Evolutionary conservation across 2,888 invertebrate species (phyloP).

Genomic region (Troides helena): DNA sequence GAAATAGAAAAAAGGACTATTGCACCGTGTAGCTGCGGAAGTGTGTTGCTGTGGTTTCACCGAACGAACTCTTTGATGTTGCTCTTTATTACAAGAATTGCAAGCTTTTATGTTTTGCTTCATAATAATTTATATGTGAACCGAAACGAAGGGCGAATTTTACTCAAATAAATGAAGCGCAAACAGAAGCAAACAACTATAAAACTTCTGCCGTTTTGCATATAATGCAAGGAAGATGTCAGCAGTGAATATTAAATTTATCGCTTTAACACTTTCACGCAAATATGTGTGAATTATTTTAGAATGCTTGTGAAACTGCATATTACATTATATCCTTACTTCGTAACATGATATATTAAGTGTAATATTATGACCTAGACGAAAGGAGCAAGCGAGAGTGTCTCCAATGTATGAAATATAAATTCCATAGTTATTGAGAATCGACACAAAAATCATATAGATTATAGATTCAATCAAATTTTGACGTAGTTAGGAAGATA

Average conservation of each 20-base stretch:
- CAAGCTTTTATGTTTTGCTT: slow-evolving; percentile 60
- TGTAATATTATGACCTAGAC: not conserved
- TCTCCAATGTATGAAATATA: not conserved
- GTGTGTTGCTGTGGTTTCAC: slow-evolving; percentile 54
- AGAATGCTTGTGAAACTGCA: slow-evolving; percentile 25
- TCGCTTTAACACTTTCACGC: slow-evolving; percentile 33
- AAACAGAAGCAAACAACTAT: slow-evolving; percentile 53
- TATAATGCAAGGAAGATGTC: slow-evolving; percentile 53
- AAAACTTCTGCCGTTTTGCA: slow-evolving; percentile 55
- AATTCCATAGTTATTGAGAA: not conserved
- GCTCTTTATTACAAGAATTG: slow-evolving; percentile 57
- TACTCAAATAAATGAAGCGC: slow-evolving; percentile 58
- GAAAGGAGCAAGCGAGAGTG: not conserved
- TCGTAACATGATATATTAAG: not conserved
- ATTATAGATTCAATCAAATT: no score
- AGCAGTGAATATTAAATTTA: slow-evolving; percentile 44
- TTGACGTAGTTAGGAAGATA: no score
- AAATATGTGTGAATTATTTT: slow-evolving; percentile 31
- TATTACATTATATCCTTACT: slow-evolving; percentile 6
- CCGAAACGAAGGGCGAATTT: slow-evolving; percentile 43
- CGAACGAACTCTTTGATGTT: slow-evolving; percentile 65
- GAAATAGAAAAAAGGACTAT: slow-evolving; percentile 29
- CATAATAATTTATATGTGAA: slow-evolving; percentile 60
- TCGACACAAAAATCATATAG: not conserved
- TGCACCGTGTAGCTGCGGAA: slow-evolving; percentile 37